Evolutionary conservation across 1,140 invertebrate genomes (phyloP), one percentile per base, ranked within the genome.

Genomic region (Phenacoccus solenopsis): DNA sequence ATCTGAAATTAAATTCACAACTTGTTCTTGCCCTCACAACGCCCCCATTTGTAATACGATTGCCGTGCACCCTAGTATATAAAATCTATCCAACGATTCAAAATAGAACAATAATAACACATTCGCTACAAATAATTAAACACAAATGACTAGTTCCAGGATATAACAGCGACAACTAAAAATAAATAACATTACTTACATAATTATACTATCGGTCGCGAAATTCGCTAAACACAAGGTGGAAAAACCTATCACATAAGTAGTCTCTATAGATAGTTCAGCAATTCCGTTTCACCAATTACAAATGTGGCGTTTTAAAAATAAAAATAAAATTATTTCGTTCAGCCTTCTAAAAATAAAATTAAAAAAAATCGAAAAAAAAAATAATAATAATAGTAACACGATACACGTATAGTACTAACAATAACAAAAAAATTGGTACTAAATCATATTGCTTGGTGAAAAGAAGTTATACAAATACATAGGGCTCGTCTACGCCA

Each of bases 101-200:
- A n/a, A n/a, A n/a, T 49, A 3, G 38, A 49, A 49, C 38, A 49
- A 49, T n/a, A n/a, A 49, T 49, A 49, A 49, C 38, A 49, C 20
- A 49, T 49, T 49, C 20, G 38, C 38, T 49, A 49, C 13, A 64
- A 64, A 24, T 13, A 25, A 16, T 64, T 24, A 59, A 64, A 64
- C 25, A 64, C 59, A 64, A 64, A 64, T 64, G 59, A 64, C 59
- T 64, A 64, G 59, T 64, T 64, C 25, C 20, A 64, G 25, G 25
- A 27, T 64, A n/a, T n/a, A 64, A 64, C 59, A 64, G 59, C 59
- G 59, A 64, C 25, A 64, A 27, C 25, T 25, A 64, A 64, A 64
- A 64, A 64, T 64, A 64, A 64, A 64, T 64, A 64, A 64, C 59
- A 64, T 64, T 64, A 64, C 21, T 64, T 64, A 64, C 59, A 64